These are phyloP conservation scores for Hydrolagus affinis DNA, from an alignment of 2,113 vertebrate species.

Conservation along the genomic window DNA sequence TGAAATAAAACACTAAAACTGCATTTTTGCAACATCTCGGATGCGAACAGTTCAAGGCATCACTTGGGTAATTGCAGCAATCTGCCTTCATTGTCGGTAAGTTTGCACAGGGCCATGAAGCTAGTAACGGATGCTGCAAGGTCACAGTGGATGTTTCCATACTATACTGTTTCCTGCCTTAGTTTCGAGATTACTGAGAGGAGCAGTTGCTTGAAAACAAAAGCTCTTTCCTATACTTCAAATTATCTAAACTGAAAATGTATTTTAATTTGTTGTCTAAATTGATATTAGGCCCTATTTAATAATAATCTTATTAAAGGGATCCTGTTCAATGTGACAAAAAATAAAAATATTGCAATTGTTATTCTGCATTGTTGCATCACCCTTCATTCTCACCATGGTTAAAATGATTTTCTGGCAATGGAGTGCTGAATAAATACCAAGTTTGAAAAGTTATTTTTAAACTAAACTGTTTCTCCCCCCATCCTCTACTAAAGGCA, in stretches of 20 bases:
- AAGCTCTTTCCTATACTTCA: neutral
- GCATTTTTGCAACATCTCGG: neutral
- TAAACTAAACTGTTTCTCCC: too few species aligned
- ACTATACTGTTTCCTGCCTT: constrained; percentile 16
- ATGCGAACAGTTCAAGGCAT: neutral
- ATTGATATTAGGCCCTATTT: neutral
- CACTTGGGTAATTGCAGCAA: neutral
- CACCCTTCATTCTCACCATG: neutral
- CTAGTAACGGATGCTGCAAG: neutral
- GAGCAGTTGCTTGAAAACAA: constrained; percentile 3
- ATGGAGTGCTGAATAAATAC: neutral
- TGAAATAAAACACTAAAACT: neutral
- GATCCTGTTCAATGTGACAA: neutral
- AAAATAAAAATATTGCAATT: neutral
- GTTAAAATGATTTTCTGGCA: neutral
- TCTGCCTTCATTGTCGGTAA: constrained; percentile 8
- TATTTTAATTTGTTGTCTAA: too few species aligned
- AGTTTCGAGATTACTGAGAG: constrained; percentile 23
- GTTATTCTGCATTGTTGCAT: neutral
- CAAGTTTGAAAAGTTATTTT: neutral
- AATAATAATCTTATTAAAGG: constrained; percentile 3
- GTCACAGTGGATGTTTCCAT: constrained; percentile 18
- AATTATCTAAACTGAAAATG: neutral
- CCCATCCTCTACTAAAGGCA: too few species aligned
- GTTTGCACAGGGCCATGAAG: neutral